Evolutionary conservation across 2,888 invertebrate genomes (phyloP).

Genomic region (Pseudococcus jackbeardsleyi): DNA sequence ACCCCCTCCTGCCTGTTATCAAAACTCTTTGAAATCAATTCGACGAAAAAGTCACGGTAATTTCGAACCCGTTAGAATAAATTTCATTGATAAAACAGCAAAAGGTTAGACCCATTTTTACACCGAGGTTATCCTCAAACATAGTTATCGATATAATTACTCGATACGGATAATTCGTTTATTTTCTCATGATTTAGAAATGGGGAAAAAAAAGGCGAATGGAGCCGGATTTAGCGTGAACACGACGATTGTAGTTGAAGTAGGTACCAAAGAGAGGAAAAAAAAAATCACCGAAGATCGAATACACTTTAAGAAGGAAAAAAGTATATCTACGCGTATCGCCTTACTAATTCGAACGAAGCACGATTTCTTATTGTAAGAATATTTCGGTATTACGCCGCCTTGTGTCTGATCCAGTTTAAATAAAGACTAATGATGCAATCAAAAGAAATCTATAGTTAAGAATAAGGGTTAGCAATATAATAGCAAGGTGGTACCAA

Average conservation of each 20-base stretch:
- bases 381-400: conserved; percentile 56
- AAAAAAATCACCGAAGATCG: conserved; percentile 9
- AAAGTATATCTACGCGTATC: conserved; percentile 35
- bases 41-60: not conserved
- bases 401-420: conserved; percentile 57
- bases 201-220: not conserved
- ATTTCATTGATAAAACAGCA: no score
- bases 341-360: conserved; percentile 48
- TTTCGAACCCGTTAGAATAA: no score
- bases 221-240: not conserved
- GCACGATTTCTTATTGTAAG: conserved; percentile 54
- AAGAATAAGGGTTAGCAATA: conserved; percentile 63
- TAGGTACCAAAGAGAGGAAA: not conserved
- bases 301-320: not conserved
- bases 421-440: conserved; percentile 65
- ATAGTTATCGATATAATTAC: not conserved
- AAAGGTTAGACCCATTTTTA: no score
- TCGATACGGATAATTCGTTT: not conserved
- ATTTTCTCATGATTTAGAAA: conserved; percentile 28
- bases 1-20: not conserved
- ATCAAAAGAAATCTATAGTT: conserved; percentile 64
- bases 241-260: not conserved
- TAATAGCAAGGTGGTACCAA: conserved; percentile 64
- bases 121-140: not conserved
- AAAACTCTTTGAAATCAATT: not conserved